phyloP scores from a whole-genome alignment of 2,888 invertebrate species.

The Cerceris ruficornis region DNA sequence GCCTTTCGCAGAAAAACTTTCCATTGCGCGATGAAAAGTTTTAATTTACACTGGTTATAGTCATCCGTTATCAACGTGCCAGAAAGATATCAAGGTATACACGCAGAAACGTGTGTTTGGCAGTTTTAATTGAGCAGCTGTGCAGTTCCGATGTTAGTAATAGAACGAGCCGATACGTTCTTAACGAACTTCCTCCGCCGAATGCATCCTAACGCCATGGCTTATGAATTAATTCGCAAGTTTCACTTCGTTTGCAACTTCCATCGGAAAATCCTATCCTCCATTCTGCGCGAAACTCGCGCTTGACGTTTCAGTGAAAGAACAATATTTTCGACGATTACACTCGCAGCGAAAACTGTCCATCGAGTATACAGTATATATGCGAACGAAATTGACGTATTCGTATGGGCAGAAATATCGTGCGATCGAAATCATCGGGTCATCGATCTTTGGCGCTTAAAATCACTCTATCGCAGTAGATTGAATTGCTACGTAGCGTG shows the following conservation, averaged over 20 bases:
- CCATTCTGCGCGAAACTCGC: no score
- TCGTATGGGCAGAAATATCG: background rate
- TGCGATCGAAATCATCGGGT: background rate
- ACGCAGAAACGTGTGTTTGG: slow-evolving; percentile 43
- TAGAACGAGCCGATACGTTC: slow-evolving; percentile 36
- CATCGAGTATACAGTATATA: no score
- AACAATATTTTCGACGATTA: no score
- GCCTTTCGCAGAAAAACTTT: slow-evolving; percentile 36
- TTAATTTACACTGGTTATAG: slow-evolving; percentile 49
- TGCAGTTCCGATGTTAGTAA: slow-evolving; percentile 28
- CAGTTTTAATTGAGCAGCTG: slow-evolving; percentile 51
- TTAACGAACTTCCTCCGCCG: slow-evolving; percentile 40
- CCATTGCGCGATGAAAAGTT: slow-evolving; percentile 51
- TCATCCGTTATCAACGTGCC: slow-evolving; percentile 38
- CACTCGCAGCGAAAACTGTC: no score
- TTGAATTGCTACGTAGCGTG: background rate
- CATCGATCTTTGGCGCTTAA: background rate
- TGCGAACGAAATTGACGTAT: background rate
- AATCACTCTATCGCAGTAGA: background rate
- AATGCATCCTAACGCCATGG: slow-evolving; percentile 9
- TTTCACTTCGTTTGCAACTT: background rate
- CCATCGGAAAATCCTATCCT: no score
- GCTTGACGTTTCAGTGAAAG: no score
- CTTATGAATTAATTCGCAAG: slow-evolving; percentile 33
- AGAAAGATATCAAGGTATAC: slow-evolving; percentile 30